phyloP scores from a whole-genome alignment of 2,888 invertebrate species.

The Neoaliturus tenellus region DNA sequence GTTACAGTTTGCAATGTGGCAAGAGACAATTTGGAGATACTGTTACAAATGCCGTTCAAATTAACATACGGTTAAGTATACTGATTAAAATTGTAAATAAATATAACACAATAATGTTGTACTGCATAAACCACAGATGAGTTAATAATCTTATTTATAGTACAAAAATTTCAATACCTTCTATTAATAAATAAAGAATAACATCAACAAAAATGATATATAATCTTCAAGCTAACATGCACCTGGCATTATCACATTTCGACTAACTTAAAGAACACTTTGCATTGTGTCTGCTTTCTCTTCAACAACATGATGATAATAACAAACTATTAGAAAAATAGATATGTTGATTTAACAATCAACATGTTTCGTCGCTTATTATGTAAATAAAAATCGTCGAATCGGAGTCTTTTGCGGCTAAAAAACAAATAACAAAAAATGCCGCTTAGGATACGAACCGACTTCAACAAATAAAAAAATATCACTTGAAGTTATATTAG shows the following conservation, averaged over 20 bases:
- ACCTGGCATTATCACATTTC: slow-evolving; percentile 58
- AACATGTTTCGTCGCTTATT: slow-evolving; percentile 52
- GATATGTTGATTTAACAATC: slow-evolving; percentile 53
- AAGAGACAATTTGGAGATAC: slow-evolving; percentile 14
- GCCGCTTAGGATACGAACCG: slow-evolving; percentile 50
- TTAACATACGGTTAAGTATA: slow-evolving; percentile 1
- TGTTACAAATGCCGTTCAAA: not conserved
- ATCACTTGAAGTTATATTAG: slow-evolving; percentile 55
- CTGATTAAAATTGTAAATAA: slow-evolving; percentile 19
- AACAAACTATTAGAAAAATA: slow-evolving; percentile 59
- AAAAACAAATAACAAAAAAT: slow-evolving; percentile 52
- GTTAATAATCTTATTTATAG: slow-evolving; percentile 30
- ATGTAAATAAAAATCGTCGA: slow-evolving; percentile 51
- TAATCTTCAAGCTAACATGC: slow-evolving; percentile 59
- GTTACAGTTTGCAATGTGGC: slow-evolving; percentile 33
- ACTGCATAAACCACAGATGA: slow-evolving; percentile 27
- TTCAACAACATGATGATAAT: slow-evolving; percentile 47
- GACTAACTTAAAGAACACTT: slow-evolving; percentile 55
- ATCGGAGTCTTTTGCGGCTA: slow-evolving; percentile 47
- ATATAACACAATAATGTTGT: slow-evolving; percentile 42
- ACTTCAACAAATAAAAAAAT: slow-evolving; percentile 57
- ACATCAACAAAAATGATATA: slow-evolving; percentile 54
- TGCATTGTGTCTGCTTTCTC: slow-evolving; percentile 51
- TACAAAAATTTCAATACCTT: slow-evolving; percentile 49
- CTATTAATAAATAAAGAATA: slow-evolving; percentile 54